Conservation (phyloP, 2,113 vertebrate genomes). For the Cryptoleucopteryx plumbea region DNA sequence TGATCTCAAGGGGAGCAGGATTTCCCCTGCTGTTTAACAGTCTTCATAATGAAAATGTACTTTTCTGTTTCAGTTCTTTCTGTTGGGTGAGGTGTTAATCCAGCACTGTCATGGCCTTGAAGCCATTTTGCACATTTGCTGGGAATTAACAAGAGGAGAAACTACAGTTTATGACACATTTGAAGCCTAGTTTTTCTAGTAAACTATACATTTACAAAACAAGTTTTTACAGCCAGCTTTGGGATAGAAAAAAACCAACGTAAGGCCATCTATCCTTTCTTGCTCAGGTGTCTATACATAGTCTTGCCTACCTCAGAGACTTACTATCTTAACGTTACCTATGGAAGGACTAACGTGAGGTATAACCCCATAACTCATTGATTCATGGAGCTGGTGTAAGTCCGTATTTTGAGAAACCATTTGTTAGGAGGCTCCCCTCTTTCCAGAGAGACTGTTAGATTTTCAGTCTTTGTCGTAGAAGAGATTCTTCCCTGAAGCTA, state of each 20-base stretch:
- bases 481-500: background rate
- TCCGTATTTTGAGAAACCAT: background rate
- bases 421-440: accelerated
- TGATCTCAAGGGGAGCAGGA: background rate
- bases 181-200: background rate
- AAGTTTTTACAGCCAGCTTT: background rate
- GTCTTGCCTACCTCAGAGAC: background rate
- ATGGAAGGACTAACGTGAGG: background rate
- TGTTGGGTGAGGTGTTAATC: background rate
- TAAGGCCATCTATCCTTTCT: background rate
- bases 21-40: slow-evolving; percentile 13
- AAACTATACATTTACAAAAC: background rate
- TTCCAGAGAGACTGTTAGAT: background rate
- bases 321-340: background rate
- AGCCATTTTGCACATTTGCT: background rate
- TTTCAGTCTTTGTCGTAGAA: background rate
- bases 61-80: slow-evolving; percentile 26
- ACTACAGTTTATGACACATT: background rate
- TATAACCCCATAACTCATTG: background rate
- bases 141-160: background rate
- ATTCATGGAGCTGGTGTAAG: background rate
- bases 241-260: no score
- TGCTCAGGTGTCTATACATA: background rate
- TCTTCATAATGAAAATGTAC: background rate
- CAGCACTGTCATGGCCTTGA: background rate